Percentiles rank a stretch among this genome's conserved stretches.
Evolutionary conservation across 2,888 invertebrate species (phyloP).

Genomic region (Athalia cordata): DNA sequence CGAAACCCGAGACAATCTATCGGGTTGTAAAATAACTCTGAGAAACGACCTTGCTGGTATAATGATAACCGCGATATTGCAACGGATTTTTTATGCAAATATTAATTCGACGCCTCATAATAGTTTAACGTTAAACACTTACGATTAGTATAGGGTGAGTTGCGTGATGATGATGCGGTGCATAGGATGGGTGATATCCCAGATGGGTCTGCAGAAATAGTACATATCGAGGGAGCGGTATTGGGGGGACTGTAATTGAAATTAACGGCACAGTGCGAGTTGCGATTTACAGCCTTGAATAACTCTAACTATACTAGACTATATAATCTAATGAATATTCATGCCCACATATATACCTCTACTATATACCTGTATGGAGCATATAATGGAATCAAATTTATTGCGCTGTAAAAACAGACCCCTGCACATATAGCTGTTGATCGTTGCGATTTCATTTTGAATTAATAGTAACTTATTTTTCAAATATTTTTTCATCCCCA

Average conservation of each 20-base stretch:
- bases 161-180: background rate
- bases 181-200: background rate
- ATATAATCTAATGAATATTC: constrained; percentile 27
- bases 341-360: constrained; percentile 1
- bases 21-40: constrained; percentile 1
- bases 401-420: background rate
- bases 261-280: constrained; percentile 35
- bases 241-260: constrained; percentile 14
- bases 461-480: background rate
- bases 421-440: background rate
- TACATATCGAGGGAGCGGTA: background rate
- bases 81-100: background rate
- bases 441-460: background rate
- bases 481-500: background rate
- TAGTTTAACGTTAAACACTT: constrained; percentile 3
- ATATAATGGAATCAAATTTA: background rate
- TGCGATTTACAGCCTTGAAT: constrained; percentile 20
- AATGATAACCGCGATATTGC: background rate
- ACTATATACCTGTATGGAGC: background rate
- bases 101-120: background rate
- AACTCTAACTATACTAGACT: background rate
- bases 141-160: background rate
- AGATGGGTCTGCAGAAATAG: background rate
- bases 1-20: background rate
- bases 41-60: constrained; percentile 30